Evolutionary conservation across 2,797 vertebrate genomes (phyloP), one percentile per base, ranked within the genome.

Genomic region (Coluber constrictor): DNA sequence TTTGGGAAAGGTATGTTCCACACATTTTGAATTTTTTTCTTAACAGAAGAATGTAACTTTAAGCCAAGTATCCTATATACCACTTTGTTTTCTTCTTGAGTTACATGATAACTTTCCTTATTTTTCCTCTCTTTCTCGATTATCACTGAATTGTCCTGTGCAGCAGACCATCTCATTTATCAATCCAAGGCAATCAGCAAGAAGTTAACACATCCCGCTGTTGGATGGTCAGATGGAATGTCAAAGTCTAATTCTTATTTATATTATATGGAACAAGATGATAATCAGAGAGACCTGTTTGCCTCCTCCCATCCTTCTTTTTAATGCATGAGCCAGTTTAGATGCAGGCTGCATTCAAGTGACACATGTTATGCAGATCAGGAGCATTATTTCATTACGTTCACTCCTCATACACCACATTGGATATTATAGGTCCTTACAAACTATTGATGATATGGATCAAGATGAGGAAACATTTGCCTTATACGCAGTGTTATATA

Each of bases 141-240:
- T 60, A 54, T 93, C 70, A 51, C 60, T 63, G 70, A 63, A 90
- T 89, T 93, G 92, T 55, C 88, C 87, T 96, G 95, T 96, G 92
- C 93, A 96, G 16, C 16, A 74, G 96, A 91, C 57, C 79, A 88
- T 95, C 95, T 95, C 95, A 92, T 37, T 87, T 95, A 23, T 2
- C 2, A 13, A 70, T 90, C n/a, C 2, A 92, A 92, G 94, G 93
- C 66, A 96, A 94, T 93, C 89, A 97, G 95, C 18, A 94, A 96
- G 96, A 95, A 95, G 95, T 96, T 93, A 92, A 54, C 43, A 27
- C 92, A 93, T 32, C 89, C 93, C 12, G 87, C 63, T 25, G 29
- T 55, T 91, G 93, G 86, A 92, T 54, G 47, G 86, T 89, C n/a
- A 87, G 89, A 43, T 66, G 90, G 11, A 18, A 13, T 3, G 43